A percentile compares a stretch with the other conserved stretches of the same genome.
Conservation (phyloP, 1,140 invertebrate species). For the Phymorhynchus buccinoides region DNA sequence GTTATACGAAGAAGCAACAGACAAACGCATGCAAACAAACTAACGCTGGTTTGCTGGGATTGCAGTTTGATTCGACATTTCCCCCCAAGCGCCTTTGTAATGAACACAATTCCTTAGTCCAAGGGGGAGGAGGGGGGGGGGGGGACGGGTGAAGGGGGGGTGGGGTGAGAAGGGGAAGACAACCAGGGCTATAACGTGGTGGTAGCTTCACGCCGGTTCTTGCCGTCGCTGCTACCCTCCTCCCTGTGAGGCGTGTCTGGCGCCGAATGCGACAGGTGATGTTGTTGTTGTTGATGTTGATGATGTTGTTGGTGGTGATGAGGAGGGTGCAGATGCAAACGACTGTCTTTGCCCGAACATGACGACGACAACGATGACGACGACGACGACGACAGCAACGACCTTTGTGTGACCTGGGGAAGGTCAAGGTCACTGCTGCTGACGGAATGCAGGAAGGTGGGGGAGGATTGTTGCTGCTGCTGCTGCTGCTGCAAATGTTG, state of each 20-base stretch:
- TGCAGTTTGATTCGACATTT: not conserved
- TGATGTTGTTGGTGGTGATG: slow-evolving; percentile 60
- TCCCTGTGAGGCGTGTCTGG: slow-evolving; percentile 39
- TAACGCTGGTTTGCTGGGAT: no score
- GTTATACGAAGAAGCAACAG: no score
- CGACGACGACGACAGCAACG: no score
- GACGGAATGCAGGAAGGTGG: no score
- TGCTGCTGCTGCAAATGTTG: slow-evolving; percentile 54
- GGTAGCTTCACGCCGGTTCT: slow-evolving; percentile 62
- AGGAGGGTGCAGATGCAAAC: slow-evolving; percentile 42
- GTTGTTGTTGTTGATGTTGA: slow-evolving; percentile 39
- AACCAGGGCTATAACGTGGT: slow-evolving; percentile 60
- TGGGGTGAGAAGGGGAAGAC: not conserved
- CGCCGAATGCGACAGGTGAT: slow-evolving; percentile 13
- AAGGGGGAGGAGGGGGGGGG: not conserved
- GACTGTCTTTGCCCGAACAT: no score
- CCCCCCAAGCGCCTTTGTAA: not conserved
- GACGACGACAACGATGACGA: no score
- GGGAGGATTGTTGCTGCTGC: not conserved
- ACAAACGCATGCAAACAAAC: no score
- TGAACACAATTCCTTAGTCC: not conserved
- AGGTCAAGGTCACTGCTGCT: no score
- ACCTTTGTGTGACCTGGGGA: no score
- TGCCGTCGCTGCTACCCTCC: slow-evolving; percentile 51
- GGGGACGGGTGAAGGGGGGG: not conserved